Base-by-base conservation (phyloP, 37 sponge, comb jelly and placozoan genomes). In the Petrosia ficiformis region DNA sequence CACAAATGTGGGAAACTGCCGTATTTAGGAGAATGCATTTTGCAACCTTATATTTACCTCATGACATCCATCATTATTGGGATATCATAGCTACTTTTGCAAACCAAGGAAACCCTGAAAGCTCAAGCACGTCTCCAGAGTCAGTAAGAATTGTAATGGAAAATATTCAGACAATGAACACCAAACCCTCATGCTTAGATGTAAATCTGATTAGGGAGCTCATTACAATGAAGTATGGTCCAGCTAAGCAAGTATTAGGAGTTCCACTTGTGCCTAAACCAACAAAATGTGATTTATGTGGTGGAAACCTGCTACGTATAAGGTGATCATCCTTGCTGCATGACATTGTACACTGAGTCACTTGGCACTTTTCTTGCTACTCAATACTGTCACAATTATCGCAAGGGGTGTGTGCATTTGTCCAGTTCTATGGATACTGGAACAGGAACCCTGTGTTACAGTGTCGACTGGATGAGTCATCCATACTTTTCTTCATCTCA, bases 401-500 rank as follows among this genome's bases (percentile, higher is more conserved):
- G 34, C 2, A 68, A 68, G 42, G 67, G 35, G 68, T 48, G 31
- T 77, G 78, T 52, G 14, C 1, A 3, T 67, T 66, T 77, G 26
- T 29, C 19, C 68, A 77, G 54, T 65, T 43, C 29, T 77, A 77
- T 67, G 78, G 78, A 2, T 77, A 66, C 33, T 2, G 68, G 54
- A 2, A 39, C 41, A 2, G 1, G 6, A 0, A 1, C 3, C 11
- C 29, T 2, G 0, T 28, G 19, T 34, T 43, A 57, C 68, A 34
- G 67, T 41, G 52, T 67, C 43, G 26, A 30, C 44, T 77, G 78
- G 68, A 32, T 3, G 2, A 1, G 0, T 1, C 36, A 42, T 1
- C 42, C 16, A 3, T 77, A 77, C 68, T 77, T 77, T 26, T n/a
- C 67, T 1, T 44, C 68, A 25, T 42, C 69, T n/a, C 48, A 41